Evolutionary conservation across 2,888 invertebrate species (phyloP).

Genomic region (Aplocera efformata): DNA sequence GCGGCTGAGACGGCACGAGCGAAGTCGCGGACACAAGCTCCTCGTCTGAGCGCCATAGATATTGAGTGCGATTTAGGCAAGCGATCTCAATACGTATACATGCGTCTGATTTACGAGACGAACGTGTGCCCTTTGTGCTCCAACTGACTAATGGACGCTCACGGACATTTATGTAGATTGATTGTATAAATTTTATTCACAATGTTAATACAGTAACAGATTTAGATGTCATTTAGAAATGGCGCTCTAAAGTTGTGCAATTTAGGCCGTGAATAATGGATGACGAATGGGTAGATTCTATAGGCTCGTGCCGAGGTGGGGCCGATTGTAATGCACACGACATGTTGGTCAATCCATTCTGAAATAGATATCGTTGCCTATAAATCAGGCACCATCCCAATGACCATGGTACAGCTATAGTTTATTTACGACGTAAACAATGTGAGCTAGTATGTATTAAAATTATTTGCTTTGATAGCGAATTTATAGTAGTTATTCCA

Average conservation of each 20-base stretch:
- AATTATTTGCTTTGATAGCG: too few relatives aligned
- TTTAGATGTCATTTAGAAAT: slow-evolving; percentile 81
- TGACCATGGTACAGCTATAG: slow-evolving; percentile 19
- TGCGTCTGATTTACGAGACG: slow-evolving; percentile 78
- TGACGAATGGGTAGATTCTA: slow-evolving; percentile 75
- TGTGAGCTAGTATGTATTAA: slow-evolving; percentile 4
- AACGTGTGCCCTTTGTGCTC: slow-evolving; percentile 80
- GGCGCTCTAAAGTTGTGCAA: slow-evolving; percentile 80
- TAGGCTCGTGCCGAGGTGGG: slow-evolving; percentile 70
- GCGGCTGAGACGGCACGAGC: slow-evolving; percentile 12
- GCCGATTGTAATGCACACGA: slow-evolving; percentile 53
- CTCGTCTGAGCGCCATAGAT: slow-evolving; percentile 42
- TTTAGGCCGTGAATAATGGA: slow-evolving; percentile 80
- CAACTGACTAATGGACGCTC: slow-evolving; percentile 79
- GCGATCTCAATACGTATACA: slow-evolving; percentile 71
- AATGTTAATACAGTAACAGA: slow-evolving; percentile 81
- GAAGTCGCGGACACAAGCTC: slow-evolving; percentile 36
- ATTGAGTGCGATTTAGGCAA: slow-evolving; percentile 77
- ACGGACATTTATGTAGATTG: slow-evolving; percentile 81
- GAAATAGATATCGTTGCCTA: slow-evolving; percentile 25
- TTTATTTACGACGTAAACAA: slow-evolving; percentile 22
- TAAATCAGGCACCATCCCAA: slow-evolving; percentile 32
- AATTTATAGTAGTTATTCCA: too few relatives aligned
- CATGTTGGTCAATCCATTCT: slow-evolving; percentile 34
- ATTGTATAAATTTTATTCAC: slow-evolving; percentile 81